Evolutionary conservation across 2,797 vertebrate species (phyloP).

Genomic region (Pampus argenteus): DNA sequence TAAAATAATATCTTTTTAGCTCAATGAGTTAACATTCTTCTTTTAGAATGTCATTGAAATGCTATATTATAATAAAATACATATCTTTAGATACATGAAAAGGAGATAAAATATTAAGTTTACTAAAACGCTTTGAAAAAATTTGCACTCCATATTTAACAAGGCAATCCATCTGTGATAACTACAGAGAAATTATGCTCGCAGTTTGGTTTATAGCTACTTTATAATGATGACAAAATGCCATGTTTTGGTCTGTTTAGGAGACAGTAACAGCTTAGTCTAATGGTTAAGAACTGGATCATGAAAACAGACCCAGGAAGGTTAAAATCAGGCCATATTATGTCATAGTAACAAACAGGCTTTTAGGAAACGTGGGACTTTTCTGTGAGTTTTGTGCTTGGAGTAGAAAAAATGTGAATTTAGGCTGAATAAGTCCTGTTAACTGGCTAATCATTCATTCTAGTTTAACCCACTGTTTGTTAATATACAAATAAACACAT

Average conservation of each 20-base stretch:
- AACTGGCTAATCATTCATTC: not conserved
- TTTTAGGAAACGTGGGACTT: not conserved
- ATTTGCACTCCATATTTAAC: not conserved
- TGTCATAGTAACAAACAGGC: not conserved
- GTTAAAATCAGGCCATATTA: not conserved
- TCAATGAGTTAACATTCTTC: not conserved
- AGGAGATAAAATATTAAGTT: not conserved
- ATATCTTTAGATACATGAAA: not conserved
- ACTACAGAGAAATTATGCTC: not conserved
- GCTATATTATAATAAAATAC: not conserved
- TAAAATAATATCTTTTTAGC: too few relatives aligned
- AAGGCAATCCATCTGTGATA: not conserved
- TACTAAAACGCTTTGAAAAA: not conserved
- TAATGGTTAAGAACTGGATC: not conserved
- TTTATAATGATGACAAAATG: not conserved
- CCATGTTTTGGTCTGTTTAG: not conserved
- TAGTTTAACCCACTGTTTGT: not conserved
- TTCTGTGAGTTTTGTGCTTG: not conserved
- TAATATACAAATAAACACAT: not conserved
- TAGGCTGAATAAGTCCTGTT: not conserved
- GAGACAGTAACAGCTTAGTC: not conserved
- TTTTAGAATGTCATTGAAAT: not conserved
- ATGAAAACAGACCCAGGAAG: not conserved
- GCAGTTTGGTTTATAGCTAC: not conserved
- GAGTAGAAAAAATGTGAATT: not conserved